Conservation (phyloP, 2,797 vertebrate genomes). For the Hipposideros larvatus region DNA sequence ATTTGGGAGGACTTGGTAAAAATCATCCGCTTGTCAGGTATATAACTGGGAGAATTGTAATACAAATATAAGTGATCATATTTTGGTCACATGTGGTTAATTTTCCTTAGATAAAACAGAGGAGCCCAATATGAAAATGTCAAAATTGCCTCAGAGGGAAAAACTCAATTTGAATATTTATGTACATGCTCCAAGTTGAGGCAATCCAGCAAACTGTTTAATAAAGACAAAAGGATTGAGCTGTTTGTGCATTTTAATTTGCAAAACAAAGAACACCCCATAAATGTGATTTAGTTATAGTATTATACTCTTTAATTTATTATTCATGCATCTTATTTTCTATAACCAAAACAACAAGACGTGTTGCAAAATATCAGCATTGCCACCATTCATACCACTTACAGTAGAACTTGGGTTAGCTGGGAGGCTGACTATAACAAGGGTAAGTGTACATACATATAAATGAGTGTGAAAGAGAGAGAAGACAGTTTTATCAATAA, state of each 20-base stretch:
- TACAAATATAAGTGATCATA: conserved; percentile 61
- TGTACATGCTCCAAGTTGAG: conserved; percentile 71
- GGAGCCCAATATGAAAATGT: conserved; percentile 77
- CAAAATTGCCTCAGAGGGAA: conserved; percentile 79
- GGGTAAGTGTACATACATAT: too few relatives aligned
- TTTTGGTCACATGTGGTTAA: conserved; percentile 73
- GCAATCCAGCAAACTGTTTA: conserved; percentile 69
- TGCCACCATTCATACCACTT: neutral
- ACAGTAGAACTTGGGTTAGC: neutral
- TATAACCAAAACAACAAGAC: conserved; percentile 62
- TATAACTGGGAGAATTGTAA: conserved; percentile 45
- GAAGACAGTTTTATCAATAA: neutral
- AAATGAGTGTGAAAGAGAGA: neutral
- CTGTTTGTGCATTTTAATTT: conserved; percentile 81
- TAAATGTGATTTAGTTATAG: conserved; percentile 79
- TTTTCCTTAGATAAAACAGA: conserved; percentile 75
- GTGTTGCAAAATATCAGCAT: conserved; percentile 51
- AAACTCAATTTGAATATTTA: conserved; percentile 73
- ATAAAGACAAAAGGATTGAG: conserved; percentile 72
- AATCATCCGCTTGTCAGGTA: conserved; percentile 49
- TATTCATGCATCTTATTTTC: conserved; percentile 77
- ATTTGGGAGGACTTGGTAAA: conserved; percentile 47
- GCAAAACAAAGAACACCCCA: conserved; percentile 77
- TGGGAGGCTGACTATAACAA: neutral
- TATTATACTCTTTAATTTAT: conserved; percentile 78